Conservation (phyloP, 2,113 vertebrate genomes). For the Terrapene triunguis region DNA sequence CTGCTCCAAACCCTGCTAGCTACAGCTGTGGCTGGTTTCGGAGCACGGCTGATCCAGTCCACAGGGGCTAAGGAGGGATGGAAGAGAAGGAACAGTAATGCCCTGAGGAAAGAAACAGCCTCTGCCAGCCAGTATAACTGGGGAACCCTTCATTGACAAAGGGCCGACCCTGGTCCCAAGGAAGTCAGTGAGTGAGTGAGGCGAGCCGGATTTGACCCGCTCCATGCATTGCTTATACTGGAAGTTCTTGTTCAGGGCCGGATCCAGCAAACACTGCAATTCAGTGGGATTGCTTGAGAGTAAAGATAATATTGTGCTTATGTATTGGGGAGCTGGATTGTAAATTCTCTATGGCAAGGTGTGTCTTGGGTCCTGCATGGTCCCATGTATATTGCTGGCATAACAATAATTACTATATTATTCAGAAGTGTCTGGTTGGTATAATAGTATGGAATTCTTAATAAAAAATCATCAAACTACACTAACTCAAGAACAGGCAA, state of each 20-base stretch:
- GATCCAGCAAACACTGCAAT: not conserved
- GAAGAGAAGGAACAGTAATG: not conserved
- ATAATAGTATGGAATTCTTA: not conserved
- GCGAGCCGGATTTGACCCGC: not conserved
- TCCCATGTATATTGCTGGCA: not conserved
- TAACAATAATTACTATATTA: not conserved
- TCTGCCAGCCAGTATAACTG: not conserved
- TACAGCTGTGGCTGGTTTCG: not conserved
- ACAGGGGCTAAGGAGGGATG: accelerated
- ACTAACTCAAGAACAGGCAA: not conserved
- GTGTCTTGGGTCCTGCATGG: not conserved
- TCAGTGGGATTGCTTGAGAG: accelerated
- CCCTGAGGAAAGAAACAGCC: not conserved
- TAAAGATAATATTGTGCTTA: not conserved
- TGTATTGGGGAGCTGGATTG: not conserved
- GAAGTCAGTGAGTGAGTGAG: accelerated
- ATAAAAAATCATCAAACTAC: not conserved
- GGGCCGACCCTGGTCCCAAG: not conserved
- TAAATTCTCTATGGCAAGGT: not conserved
- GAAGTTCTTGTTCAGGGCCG: not conserved
- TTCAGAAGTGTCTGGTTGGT: not conserved
- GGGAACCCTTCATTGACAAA: not conserved
- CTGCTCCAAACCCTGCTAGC: not conserved
- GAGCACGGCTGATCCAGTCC: not conserved
- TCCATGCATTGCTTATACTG: not conserved